Percentiles rank a stretch among this genome's conserved stretches.
phyloP scores from a whole-genome alignment of 2,113 vertebrate species.

The Halcyon malimbica region DNA sequence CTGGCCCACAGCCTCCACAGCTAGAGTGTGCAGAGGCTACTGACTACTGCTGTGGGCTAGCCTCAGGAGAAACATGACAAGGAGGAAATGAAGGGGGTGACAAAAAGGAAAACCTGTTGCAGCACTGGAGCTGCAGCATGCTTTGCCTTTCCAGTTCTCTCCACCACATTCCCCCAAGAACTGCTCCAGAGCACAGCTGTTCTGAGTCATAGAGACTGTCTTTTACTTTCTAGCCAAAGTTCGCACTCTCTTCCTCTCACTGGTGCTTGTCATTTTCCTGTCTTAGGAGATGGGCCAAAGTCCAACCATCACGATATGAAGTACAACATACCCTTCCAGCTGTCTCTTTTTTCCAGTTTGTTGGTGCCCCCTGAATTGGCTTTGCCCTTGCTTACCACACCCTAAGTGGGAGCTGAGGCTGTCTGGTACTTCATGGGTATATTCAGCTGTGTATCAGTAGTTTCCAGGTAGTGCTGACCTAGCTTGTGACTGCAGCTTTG shows the following conservation, averaged over 20 bases:
- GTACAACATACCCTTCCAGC: not conserved
- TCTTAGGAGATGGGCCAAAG: not conserved
- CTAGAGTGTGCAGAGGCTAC: not conserved
- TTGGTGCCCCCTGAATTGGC: not conserved
- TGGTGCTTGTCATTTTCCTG: not conserved
- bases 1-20: not conserved
- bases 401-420: not conserved
- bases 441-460: not conserved
- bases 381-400: not conserved
- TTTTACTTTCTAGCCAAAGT: not conserved
- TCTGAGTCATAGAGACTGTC: not conserved
- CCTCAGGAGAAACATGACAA: not conserved
- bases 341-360: not conserved
- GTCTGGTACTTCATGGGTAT: not conserved
- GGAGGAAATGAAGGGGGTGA: not conserved
- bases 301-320: not conserved
- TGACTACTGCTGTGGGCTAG: not conserved
- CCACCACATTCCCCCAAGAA: not conserved
- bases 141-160: not conserved
- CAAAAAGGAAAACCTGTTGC: rapidly evolving
- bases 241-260: not conserved
- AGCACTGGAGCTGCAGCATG: not conserved
- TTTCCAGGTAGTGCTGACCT: not conserved
- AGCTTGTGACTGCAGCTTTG: not conserved
- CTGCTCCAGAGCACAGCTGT: not conserved